Evolutionary conservation across 2,113 vertebrate genomes (phyloP), one percentile per base, ranked within the genome.

Genomic region (Trogon melanurus): DNA sequence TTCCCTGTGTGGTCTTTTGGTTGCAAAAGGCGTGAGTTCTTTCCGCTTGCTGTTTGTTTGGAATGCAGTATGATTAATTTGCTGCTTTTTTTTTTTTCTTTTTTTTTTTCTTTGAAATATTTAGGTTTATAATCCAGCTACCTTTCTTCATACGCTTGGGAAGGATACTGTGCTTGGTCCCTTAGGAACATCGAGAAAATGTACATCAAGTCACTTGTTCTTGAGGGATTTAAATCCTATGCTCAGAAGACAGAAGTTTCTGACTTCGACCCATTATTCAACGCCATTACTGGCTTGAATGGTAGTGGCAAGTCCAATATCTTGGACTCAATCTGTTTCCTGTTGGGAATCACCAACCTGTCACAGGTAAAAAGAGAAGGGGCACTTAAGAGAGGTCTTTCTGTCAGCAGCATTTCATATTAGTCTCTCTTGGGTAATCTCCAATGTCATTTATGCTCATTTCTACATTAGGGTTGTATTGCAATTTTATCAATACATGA

Each of bases 291-390:
- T 8, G 99, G 99, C 32, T 98, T 99, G 65, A 99, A 99, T 93
- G 99, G 99, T 91, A 99, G 99, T 81, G 99, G 99, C 19, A 99
- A 99, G 83, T 99, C 99, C 58, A 99, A 99, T 72, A 98, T 99
- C 79, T 79, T 99, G 93, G 99, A 99, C 84, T 99, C 99, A 2
- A 99, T 99, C 95, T 99, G 99, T 94, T 99, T 99, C 79, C 97
- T 99, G 38, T 84, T 99, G 90, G 99, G 99, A 22, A 99, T 99
- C 67, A 94, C 71, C 56, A 99, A 99, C 79, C 93, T 99, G 44
- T 96, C 98, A 44, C 99, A 99, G 97, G 99, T 99, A 98, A 97
- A 96, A 48, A 65, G 32, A 41, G 41, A 74, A 0, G 5, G 5
- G 18, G 17, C 9, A 1, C 66, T 80, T 56, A 54, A 62, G 41